Percentiles rank a stretch among this genome's conserved stretches.
These are phyloP conservation scores for Lacanobia wlatinum DNA, from an alignment of 2,888 invertebrate genomes.

Conservation along the genomic window DNA sequence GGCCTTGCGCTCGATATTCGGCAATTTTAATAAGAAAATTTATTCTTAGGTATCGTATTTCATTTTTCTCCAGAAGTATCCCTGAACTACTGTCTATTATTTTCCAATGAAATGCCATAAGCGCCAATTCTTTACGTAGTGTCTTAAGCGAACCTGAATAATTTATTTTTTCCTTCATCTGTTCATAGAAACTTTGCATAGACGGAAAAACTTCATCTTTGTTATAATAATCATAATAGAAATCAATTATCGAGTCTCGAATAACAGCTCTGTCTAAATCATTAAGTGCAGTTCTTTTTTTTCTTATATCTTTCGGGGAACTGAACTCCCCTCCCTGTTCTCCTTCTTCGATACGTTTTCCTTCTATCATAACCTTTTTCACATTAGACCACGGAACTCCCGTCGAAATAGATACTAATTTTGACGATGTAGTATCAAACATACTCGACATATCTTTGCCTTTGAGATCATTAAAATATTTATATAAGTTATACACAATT, in stretches of 20 bases:
- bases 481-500: conserved; percentile 24
- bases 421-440: conserved; percentile 24
- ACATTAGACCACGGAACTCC: conserved; percentile 30
- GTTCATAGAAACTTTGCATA: conserved; percentile 4
- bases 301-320: background rate
- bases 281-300: background rate
- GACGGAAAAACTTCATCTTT: conserved; percentile 24
- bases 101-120: conserved; percentile 30
- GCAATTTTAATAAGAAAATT: conserved; percentile 36
- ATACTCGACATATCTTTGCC: conserved; percentile 22
- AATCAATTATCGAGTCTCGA: conserved; percentile 21
- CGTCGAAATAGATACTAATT: conserved; percentile 24
- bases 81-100: background rate
- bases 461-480: conserved; percentile 34
- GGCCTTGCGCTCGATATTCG: conserved; percentile 35
- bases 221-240: conserved; percentile 30
- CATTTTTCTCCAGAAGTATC: conserved; percentile 32
- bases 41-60: conserved; percentile 29
- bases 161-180: conserved; percentile 31
- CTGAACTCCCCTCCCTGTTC: conserved; percentile 15
- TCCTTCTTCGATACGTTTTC: conserved; percentile 24
- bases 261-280: conserved; percentile 24
- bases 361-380: conserved; percentile 35
- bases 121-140: conserved; percentile 10
- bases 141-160: conserved; percentile 7